Evolutionary conservation across 2,797 vertebrate genomes (phyloP).

Genomic region (Myripristis murdjan): DNA sequence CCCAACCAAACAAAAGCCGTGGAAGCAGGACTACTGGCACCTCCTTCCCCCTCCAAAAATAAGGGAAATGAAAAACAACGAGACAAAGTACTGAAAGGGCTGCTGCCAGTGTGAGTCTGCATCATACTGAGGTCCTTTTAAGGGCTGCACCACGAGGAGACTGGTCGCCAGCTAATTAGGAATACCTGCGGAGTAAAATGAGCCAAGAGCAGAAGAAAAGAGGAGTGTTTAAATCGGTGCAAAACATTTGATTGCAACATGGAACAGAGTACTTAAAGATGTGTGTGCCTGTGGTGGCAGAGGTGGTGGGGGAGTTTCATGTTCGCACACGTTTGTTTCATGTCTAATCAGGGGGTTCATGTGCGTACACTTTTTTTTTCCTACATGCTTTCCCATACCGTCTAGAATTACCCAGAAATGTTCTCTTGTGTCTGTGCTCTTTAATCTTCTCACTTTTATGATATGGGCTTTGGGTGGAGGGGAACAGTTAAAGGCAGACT

Average conservation of each 20-base stretch:
- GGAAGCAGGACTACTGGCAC: background rate
- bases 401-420: slow-evolving; percentile 52
- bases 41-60: background rate
- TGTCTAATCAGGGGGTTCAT: slow-evolving; percentile 39
- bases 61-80: background rate
- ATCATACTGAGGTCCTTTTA: background rate
- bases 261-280: too few species aligned
- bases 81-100: background rate
- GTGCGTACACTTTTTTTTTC: slow-evolving; percentile 45
- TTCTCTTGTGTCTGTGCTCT: slow-evolving; percentile 47
- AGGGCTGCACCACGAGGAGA: background rate
- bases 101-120: background rate
- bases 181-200: slow-evolving; percentile 10
- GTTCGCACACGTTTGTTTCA: background rate
- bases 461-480: slow-evolving; percentile 23
- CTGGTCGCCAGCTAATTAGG: slow-evolving; percentile 10
- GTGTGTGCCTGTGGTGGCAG: too few species aligned
- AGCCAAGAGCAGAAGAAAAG: slow-evolving; percentile 22
- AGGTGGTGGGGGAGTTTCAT: background rate
- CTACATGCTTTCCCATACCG: slow-evolving; percentile 50
- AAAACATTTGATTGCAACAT: slow-evolving; percentile 15
- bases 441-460: slow-evolving; percentile 44
- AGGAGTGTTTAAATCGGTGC: slow-evolving; percentile 8
- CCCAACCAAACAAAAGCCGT: background rate
- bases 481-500: slow-evolving; percentile 4